These are phyloP conservation scores for Leptinotarsa undecemlineata DNA, from an alignment of 1,140 invertebrate species.

Conservation along the genomic window DNA sequence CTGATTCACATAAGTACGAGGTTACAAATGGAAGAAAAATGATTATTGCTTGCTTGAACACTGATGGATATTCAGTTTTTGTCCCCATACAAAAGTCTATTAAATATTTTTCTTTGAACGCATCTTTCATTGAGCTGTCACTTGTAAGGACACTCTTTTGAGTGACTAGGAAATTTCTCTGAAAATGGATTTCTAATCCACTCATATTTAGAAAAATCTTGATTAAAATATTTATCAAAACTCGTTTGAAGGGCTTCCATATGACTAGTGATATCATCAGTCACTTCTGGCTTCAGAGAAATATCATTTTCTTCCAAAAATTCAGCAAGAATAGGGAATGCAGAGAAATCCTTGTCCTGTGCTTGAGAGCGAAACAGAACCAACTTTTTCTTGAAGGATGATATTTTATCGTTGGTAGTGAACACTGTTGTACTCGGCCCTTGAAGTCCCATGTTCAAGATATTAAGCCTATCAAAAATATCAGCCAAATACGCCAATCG, in stretches of 20 bases:
- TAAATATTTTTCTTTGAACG: slow-evolving; percentile 24
- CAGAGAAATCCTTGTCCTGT: slow-evolving; percentile 7
- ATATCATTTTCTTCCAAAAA: not conserved
- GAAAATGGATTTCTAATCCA: not conserved
- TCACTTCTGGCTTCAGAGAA: too few species aligned
- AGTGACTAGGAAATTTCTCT: slow-evolving; percentile 13
- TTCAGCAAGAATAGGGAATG: not conserved
- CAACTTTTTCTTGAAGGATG: slow-evolving; percentile 1
- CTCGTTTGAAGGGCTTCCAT: not conserved
- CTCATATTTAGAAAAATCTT: not conserved
- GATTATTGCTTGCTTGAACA: slow-evolving; percentile 6
- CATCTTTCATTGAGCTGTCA: slow-evolving; percentile 14
- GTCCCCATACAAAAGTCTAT: slow-evolving; percentile 23
- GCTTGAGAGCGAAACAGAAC: not conserved
- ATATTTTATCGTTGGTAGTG: slow-evolving; percentile 2
- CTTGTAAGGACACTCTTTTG: slow-evolving; percentile 22
- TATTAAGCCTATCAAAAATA: slow-evolving; percentile 10
- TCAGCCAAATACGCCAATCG: slow-evolving; percentile 18
- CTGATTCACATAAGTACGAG: slow-evolving; percentile 38
- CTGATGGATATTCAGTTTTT: slow-evolving; percentile 9
- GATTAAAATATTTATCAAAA: not conserved
- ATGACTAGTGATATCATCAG: not conserved
- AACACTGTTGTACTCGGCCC: not conserved
- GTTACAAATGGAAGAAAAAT: slow-evolving; percentile 25
- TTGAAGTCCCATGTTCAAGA: slow-evolving; percentile 20